phyloP scores from a whole-genome alignment of 2,113 vertebrate genomes.

The Alligator sinensis region DNA sequence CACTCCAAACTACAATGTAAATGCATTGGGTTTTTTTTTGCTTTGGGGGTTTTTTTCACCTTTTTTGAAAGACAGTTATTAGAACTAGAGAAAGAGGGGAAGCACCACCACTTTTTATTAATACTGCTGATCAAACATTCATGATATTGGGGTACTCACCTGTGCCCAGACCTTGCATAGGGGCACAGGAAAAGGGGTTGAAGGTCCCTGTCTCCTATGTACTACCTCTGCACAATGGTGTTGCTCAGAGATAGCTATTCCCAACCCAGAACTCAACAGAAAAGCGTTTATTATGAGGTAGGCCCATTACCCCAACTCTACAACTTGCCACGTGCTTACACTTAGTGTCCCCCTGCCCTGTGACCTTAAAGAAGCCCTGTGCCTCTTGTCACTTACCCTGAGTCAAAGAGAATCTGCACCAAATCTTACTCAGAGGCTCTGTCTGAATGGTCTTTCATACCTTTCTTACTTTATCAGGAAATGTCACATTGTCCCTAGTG shows the following conservation, averaged over 20 bases:
- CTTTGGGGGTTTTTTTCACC: background rate
- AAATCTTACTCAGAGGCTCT: conserved; percentile 1
- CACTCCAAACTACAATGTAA: background rate
- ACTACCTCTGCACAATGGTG: background rate
- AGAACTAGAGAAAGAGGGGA: background rate
- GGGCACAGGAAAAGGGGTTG: background rate
- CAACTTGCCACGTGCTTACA: background rate
- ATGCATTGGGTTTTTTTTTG: background rate
- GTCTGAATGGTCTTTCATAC: conserved; percentile 44
- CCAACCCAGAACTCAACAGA: background rate
- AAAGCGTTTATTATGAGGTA: background rate
- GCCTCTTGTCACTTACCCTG: conserved; percentile 47
- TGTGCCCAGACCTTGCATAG: rapidly evolving
- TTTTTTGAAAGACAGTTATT: background rate
- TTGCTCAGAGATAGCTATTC: background rate
- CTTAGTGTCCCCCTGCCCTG: conserved; percentile 13
- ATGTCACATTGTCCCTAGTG: background rate
- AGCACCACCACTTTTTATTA: background rate
- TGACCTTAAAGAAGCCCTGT: conserved; percentile 21
- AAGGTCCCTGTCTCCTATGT: background rate
- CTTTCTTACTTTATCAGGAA: background rate
- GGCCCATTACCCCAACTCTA: conserved; percentile 23
- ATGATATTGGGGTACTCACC: background rate
- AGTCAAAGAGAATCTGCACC: background rate
- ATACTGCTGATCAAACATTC: background rate